Base-by-base conservation (phyloP, 2,113 vertebrate genomes). In the cat (Felis catus) region DNA sequence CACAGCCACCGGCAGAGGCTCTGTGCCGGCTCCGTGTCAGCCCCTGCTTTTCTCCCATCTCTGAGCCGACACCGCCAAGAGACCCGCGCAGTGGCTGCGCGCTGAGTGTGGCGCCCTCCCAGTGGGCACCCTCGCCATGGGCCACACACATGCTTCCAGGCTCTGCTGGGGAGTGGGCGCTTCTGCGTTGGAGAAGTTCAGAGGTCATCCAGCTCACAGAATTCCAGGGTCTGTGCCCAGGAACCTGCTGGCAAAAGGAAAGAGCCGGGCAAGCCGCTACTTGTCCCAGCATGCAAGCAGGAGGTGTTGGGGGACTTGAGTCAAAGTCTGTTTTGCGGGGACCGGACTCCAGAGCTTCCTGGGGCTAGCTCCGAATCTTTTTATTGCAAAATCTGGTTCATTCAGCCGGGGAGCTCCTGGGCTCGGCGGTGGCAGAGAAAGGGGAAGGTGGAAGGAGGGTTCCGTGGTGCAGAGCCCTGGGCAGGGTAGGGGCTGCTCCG, bases 191-290 rank as follows among this genome's bases (percentile, higher is more conserved):
- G 55, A 18, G 70, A 63, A 70, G 65, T 87, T 92, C 61, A 55
- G 88, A 48, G 79, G n/a, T 71, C 83, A 53, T 36, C 58, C n/a
- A n/a, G 48, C 39, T 95, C 76, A 4, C 21, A 86, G 95, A 89
- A 68, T 70, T 85, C 45, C 78, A 90, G 55, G 31, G 66, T 16
- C 82, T 83, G 48, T 90, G 82, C 84, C 55, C 39, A 80, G 96
- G 92, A 97, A 93, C 95, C 86, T 95, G 97, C 79, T 89, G 76
- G 74, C 86, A 80, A 48, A 65, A 70, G 39, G n/a, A 33, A 51
- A 18, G 71, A 48, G 19, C 81, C 1, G 27, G 92, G 73, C 96
- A 97, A 93, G 97, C 66, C 39, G 18, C 41, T 92, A 16, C 92
- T 95, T 97, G 97, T 63, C 85, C 66, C 85, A 80, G 53, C 21